These are phyloP conservation scores for Diadumene lineata DNA, from an alignment of 92 coral and sea anemone species.

Conservation along the genomic window DNA sequence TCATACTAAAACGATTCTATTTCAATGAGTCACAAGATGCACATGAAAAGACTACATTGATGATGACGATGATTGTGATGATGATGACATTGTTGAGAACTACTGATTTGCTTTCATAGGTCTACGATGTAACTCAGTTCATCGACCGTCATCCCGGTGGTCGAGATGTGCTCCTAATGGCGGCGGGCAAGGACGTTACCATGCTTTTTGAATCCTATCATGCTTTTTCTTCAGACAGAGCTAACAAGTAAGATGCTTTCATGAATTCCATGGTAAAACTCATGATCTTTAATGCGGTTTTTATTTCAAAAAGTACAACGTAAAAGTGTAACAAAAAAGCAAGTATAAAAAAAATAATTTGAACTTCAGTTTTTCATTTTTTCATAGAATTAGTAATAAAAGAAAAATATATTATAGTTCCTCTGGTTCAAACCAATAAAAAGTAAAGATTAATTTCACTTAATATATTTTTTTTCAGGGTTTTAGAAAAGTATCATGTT, in stretches of 20 bases:
- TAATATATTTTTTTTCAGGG: constrained; percentile 27
- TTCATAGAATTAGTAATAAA: no score
- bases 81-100: background rate
- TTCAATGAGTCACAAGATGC: no score
- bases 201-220: constrained; percentile 70
- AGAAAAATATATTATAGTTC: no score
- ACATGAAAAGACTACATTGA: background rate
- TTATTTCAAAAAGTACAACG: background rate
- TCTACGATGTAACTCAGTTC: constrained; percentile 80
- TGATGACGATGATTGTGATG: background rate
- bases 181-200: constrained; percentile 83
- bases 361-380: no score
- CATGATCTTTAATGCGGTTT: no score
- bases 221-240: constrained; percentile 61
- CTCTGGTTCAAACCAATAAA: background rate
- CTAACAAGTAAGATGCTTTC: constrained; percentile 48
- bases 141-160: constrained; percentile 91
- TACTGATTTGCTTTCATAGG: constrained; percentile 32
- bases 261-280: background rate
- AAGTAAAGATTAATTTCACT: background rate
- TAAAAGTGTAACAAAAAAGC: no score
- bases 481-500: constrained; percentile 54
- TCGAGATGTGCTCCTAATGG: constrained; percentile 70
- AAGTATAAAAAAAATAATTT: no score
- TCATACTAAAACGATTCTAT: no score